Conservation (phyloP, 2,113 vertebrate genomes). For the Brienomyrus brachyistius region DNA sequence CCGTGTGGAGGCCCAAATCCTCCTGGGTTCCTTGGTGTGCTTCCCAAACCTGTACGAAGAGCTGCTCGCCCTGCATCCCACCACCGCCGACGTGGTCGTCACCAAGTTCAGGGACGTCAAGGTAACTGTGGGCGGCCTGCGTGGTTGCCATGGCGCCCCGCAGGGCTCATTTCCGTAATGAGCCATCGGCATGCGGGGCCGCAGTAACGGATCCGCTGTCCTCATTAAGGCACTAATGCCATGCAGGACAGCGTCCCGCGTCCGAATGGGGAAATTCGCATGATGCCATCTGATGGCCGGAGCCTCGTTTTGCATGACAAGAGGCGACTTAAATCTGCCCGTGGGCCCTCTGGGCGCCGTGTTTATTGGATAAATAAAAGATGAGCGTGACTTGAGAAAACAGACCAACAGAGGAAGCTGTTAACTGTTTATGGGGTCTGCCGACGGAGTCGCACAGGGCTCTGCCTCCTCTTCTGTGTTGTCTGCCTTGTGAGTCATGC, state of each 20-base stretch:
- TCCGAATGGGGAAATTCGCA: conserved; percentile 29
- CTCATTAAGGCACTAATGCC: conserved; percentile 52
- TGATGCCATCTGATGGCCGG: conserved; percentile 40
- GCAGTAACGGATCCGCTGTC: conserved; percentile 46
- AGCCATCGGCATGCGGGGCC: conserved; percentile 50
- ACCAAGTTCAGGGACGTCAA: conserved; percentile 90
- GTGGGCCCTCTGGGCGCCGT: not conserved
- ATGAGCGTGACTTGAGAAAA: not conserved
- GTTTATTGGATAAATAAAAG: conserved; percentile 20
- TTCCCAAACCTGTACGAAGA: conserved; percentile 93
- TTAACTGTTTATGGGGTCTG: conserved; percentile 10
- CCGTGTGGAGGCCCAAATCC: conserved; percentile 92
- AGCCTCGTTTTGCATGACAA: conserved; percentile 53
- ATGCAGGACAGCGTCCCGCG: conserved; percentile 49
- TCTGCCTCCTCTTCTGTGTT: too few relatives aligned
- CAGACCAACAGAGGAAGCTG: not conserved
- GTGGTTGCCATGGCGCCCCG: conserved; percentile 23
- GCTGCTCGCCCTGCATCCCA: conserved; percentile 87
- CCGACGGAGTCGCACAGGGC: too few relatives aligned
- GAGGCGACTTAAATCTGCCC: conserved; percentile 44
- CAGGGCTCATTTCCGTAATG: conserved; percentile 47
- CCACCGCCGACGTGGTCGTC: conserved; percentile 76
- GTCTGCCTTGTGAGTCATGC: not conserved
- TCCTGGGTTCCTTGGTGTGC: conserved; percentile 92
- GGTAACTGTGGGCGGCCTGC: conserved; percentile 36